Evolutionary conservation across 2,888 invertebrate species (phyloP).

Genomic region (Bellardia bayeri): DNA sequence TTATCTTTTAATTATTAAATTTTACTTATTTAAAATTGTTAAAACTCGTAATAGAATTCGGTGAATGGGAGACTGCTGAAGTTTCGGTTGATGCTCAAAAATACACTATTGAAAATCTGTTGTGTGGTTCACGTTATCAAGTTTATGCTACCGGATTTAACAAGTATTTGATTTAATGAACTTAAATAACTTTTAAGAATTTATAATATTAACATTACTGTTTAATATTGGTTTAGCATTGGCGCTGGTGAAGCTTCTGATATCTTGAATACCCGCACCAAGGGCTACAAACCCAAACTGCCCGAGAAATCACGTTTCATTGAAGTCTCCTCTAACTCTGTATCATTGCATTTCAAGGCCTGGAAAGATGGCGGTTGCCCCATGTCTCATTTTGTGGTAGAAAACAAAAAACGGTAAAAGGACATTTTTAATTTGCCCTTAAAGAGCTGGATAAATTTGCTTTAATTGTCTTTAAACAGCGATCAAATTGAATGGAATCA

Average conservation of each 20-base stretch:
- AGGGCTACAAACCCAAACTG: constrained; percentile 96
- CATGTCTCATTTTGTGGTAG: constrained; percentile 97
- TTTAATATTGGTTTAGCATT: constrained; percentile 86
- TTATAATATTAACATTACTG: not conserved
- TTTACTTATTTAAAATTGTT: not conserved
- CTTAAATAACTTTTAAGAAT: too few species aligned
- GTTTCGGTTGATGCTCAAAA: constrained; percentile 91
- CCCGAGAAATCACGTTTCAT: constrained; percentile 96
- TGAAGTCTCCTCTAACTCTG: constrained; percentile 96
- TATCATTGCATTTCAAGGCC: constrained; percentile 94
- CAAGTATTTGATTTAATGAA: constrained; percentile 86
- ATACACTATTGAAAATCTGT: constrained; percentile 93
- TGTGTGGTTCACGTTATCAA: constrained; percentile 97
- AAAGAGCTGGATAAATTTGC: not conserved
- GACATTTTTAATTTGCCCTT: not conserved
- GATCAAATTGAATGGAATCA: constrained; percentile 96
- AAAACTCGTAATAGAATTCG: constrained; percentile 87
- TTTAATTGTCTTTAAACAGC: constrained; percentile 83
- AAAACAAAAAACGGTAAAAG: constrained; percentile 94
- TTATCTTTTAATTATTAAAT: too few species aligned
- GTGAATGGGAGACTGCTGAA: constrained; percentile 96
- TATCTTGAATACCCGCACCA: constrained; percentile 94
- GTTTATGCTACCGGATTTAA: constrained; percentile 97
- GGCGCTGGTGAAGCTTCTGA: constrained; percentile 96
- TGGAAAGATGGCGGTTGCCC: constrained; percentile 98